These are phyloP conservation scores for Ormia ochracea DNA, from an alignment of 2,888 invertebrate genomes.

Conservation along the genomic window DNA sequence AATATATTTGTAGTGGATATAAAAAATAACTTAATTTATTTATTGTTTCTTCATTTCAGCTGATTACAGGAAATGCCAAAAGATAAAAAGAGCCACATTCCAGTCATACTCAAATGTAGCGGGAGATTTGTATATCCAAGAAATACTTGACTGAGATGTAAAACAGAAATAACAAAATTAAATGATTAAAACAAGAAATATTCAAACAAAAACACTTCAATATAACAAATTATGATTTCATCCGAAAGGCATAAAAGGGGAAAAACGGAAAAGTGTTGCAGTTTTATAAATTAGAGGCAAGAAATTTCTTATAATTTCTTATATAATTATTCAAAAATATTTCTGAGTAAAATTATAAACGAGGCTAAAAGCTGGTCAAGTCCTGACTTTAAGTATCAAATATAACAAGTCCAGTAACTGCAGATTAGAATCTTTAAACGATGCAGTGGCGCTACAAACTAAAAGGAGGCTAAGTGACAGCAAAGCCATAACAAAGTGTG, in stretches of 20 bases:
- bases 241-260: not conserved
- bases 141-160: slow-evolving; percentile 54
- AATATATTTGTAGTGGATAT: slow-evolving; percentile 17
- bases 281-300: slow-evolving; percentile 6
- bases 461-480: too few species aligned
- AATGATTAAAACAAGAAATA: slow-evolving; percentile 19
- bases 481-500: too few species aligned
- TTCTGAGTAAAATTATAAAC: not conserved
- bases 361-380: not conserved
- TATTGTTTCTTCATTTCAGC: slow-evolving; percentile 20
- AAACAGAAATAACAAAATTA: slow-evolving; percentile 47
- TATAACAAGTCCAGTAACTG: too few species aligned
- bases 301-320: not conserved
- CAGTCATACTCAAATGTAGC: not conserved
- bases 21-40: slow-evolving; percentile 23
- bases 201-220: slow-evolving; percentile 21
- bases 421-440: too few species aligned
- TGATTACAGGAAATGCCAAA: slow-evolving; percentile 60
- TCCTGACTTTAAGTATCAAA: too few species aligned
- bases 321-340: not conserved
- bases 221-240: slow-evolving; percentile 12
- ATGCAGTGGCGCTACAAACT: too few species aligned
- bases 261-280: not conserved
- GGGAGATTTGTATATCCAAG: slow-evolving; percentile 36
- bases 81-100: slow-evolving; percentile 54